Evolutionary conservation across 2,888 invertebrate species (phyloP).

Genomic region (Steinernema scapterisci): DNA sequence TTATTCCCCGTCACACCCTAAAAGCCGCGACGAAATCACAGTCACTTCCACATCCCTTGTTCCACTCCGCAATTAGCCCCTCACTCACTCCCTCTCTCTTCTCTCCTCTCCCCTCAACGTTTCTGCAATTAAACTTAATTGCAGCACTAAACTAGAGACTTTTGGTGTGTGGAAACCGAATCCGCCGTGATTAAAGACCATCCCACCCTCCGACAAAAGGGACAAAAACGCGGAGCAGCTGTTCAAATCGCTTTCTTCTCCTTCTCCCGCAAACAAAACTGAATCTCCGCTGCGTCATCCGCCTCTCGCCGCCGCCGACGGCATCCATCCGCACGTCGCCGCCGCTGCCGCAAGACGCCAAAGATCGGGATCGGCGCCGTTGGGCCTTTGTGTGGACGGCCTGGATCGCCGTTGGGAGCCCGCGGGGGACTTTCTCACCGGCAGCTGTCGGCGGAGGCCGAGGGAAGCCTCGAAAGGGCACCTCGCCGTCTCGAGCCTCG

Average conservation of each 20-base stretch:
- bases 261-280: constrained; percentile 6
- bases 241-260: not conserved
- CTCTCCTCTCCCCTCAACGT: no score
- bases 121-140: constrained; percentile 2
- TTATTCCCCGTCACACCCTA: no score
- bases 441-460: not conserved
- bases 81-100: no score
- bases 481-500: not conserved
- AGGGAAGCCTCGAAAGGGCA: constrained; percentile 9
- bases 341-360: constrained; percentile 6
- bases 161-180: not conserved
- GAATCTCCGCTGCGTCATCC: not conserved
- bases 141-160: not conserved
- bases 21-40: no score
- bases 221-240: not conserved
- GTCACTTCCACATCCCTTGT: no score
- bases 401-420: not conserved
- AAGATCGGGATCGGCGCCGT: not conserved
- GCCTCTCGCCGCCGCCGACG: not conserved
- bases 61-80: not conserved
- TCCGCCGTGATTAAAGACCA: not conserved
- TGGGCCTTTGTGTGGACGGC: constrained; percentile 13
- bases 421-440: constrained; percentile 2
- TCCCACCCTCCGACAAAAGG: not conserved
- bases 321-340: not conserved